These are phyloP conservation scores for Rhinoraja longicauda DNA, from an alignment of 2,797 vertebrate genomes.

Conservation along the genomic window DNA sequence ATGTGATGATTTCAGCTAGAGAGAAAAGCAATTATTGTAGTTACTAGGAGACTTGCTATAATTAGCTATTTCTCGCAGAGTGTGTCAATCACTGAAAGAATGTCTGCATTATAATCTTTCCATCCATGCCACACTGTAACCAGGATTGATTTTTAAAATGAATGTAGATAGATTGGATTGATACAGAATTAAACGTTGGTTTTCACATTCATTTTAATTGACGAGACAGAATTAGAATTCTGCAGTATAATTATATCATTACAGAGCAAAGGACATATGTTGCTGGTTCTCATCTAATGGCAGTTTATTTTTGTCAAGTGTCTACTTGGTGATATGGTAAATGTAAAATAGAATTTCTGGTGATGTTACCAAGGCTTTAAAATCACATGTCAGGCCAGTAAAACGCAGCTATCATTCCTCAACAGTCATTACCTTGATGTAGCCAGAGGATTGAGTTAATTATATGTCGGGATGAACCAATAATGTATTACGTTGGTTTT, in stretches of 20 bases:
- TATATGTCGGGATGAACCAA: neutral
- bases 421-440: neutral
- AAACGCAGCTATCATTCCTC: neutral
- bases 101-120: slow-evolving; percentile 21
- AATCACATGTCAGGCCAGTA: neutral
- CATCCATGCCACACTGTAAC: slow-evolving; percentile 7
- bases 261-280: neutral
- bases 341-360: slow-evolving; percentile 9
- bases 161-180: slow-evolving; percentile 10
- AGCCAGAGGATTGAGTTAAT: neutral
- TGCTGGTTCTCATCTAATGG: neutral
- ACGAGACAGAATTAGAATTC: neutral
- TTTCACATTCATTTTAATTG: neutral
- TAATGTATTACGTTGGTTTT: neutral
- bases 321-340: neutral
- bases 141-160: neutral
- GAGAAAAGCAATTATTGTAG: slow-evolving; percentile 38
- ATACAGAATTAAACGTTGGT: neutral
- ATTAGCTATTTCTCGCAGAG: slow-evolving; percentile 29
- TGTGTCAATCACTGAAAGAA: slow-evolving; percentile 35
- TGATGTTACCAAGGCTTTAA: neutral
- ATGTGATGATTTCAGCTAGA: slow-evolving; percentile 14
- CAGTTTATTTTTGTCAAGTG: too few relatives aligned
- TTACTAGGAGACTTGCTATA: slow-evolving; percentile 38
- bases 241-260: neutral